Evolutionary conservation across 2,797 vertebrate genomes (phyloP).

Genomic region (Mastacembelus armatus): DNA sequence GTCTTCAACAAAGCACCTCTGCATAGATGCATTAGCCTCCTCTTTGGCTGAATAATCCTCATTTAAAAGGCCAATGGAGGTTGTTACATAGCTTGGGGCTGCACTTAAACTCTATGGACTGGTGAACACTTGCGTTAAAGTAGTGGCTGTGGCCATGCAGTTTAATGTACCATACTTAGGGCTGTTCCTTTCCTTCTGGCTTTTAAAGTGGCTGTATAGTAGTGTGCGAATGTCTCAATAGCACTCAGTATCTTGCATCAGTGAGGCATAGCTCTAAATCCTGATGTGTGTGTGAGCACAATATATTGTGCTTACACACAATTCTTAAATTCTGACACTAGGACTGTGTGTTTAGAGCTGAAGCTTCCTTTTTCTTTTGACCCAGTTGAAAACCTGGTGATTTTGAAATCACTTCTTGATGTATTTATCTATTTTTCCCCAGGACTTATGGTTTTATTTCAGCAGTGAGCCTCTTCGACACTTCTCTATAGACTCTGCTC

Average conservation of each 20-base stretch:
- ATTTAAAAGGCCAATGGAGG: conserved; percentile 71
- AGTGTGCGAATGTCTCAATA: conserved; percentile 43
- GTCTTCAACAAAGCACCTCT: conserved; percentile 56
- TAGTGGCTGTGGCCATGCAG: conserved; percentile 40
- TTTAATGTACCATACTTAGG: conserved; percentile 64
- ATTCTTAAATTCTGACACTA: conserved; percentile 49
- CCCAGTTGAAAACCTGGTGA: conserved; percentile 26
- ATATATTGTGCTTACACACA: conserved; percentile 49
- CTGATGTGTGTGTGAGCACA: conserved; percentile 45
- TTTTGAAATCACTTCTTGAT: conserved; percentile 38
- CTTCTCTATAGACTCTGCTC: conserved; percentile 27
- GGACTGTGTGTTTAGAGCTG: neutral
- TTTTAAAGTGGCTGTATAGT: conserved; percentile 58
- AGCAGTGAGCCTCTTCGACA: conserved; percentile 32
- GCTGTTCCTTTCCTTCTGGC: conserved; percentile 46
- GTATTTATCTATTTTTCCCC: conserved; percentile 28
- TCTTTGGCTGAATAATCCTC: conserved; percentile 61
- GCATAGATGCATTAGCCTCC: conserved; percentile 40
- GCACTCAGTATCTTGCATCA: conserved; percentile 57
- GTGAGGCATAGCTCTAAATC: conserved; percentile 48
- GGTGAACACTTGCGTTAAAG: conserved; percentile 64
- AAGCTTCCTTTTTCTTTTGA: conserved; percentile 23
- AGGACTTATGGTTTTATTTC: conserved; percentile 27
- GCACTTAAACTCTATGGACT: conserved; percentile 77
- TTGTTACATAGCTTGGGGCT: conserved; percentile 63